Evolutionary conservation across 2,888 invertebrate species (phyloP).

Genomic region (Caradrina kadenii): DNA sequence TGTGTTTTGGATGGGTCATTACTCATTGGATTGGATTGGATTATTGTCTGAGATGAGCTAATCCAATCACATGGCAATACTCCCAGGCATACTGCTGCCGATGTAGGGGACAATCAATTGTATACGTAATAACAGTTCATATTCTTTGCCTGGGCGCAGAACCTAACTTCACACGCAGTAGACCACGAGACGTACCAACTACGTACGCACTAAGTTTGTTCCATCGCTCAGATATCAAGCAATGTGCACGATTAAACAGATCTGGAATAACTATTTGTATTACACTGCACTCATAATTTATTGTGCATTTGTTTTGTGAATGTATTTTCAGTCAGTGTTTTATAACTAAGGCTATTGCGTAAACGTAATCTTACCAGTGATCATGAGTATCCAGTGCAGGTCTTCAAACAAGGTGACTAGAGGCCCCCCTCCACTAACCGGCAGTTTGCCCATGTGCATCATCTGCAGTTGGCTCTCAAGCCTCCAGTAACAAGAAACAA

Average conservation of each 20-base stretch:
- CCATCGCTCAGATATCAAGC: too few species aligned
- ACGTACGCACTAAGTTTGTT: too few species aligned
- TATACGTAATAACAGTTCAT: too few species aligned
- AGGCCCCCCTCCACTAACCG: slow-evolving; percentile 79
- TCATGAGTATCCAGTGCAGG: slow-evolving; percentile 96
- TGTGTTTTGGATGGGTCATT: too few species aligned
- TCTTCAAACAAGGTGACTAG: slow-evolving; percentile 95
- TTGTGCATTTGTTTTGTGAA: not conserved
- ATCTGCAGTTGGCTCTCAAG: slow-evolving; percentile 83
- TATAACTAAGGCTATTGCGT: not conserved
- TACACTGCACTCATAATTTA: not conserved
- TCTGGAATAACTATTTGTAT: not conserved
- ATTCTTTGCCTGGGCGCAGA: too few species aligned
- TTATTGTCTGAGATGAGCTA: too few species aligned
- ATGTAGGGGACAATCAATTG: too few species aligned
- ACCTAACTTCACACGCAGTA: too few species aligned
- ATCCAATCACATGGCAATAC: too few species aligned
- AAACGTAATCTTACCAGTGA: slow-evolving; percentile 90
- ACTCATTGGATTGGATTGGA: too few species aligned
- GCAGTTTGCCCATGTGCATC: slow-evolving; percentile 85
- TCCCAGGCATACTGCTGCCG: too few species aligned
- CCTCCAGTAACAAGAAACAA: slow-evolving; percentile 22
- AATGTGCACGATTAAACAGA: not conserved
- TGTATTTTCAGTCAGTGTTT: not conserved
- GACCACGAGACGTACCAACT: too few species aligned